Conservation (phyloP, 2,113 vertebrate species). For the Bubo bubo region DNA sequence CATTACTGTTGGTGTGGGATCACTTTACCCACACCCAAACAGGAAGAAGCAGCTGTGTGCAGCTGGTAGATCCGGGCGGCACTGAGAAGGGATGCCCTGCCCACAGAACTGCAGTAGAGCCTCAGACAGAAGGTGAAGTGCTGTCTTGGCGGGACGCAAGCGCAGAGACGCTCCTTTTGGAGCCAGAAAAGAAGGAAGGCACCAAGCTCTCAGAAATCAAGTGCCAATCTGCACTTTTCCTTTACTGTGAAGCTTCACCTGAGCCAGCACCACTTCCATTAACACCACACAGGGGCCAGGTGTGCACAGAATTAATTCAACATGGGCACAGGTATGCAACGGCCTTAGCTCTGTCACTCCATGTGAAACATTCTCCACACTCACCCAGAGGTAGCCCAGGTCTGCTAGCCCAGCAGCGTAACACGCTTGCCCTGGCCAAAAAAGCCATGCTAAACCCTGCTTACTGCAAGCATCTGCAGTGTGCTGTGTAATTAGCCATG, state of each 20-base stretch:
- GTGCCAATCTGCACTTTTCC: background rate
- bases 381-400: background rate
- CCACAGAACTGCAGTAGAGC: background rate
- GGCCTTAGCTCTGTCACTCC: background rate
- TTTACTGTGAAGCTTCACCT: background rate
- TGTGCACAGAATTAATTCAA: background rate
- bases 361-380: background rate
- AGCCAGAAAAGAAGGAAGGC: background rate
- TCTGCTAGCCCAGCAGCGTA: background rate
- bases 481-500: background rate
- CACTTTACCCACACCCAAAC: background rate
- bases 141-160: background rate
- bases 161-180: background rate
- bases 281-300: background rate
- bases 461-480: background rate
- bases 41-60: background rate
- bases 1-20: background rate
- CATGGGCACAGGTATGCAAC: background rate
- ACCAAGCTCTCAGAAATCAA: background rate
- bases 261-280: background rate
- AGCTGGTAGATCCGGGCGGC: background rate
- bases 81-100: background rate
- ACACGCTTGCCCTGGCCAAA: background rate
- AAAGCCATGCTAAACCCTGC: background rate
- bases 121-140: background rate